Base-by-base conservation (phyloP, 1,140 invertebrate genomes). In the Pomacea maculata region DNA sequence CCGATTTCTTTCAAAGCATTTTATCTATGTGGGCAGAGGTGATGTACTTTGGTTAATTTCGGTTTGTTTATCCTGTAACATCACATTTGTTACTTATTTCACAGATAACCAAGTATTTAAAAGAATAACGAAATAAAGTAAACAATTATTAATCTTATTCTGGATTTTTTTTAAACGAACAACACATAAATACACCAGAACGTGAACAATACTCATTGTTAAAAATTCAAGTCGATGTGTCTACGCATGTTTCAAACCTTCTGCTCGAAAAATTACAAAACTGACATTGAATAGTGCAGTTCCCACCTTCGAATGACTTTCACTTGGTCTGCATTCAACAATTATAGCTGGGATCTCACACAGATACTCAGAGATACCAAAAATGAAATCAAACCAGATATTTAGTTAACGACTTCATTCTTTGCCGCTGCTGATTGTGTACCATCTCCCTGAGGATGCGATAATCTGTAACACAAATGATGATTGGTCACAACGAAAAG, bases 391-490 rank as follows among this genome's bases (percentile, higher is more conserved):
- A 55, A 67, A 70, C 55, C 77, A 78, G 45, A 57, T 65, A 68
- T 54, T 70, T 78, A 25, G 19, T 45, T 67, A 78, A 78, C 77
- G 77, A 78, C 52, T 78, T 78, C 77, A 67, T 78, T 45, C 77
- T 25, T 78, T 70, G 52, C 77, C 67, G 77, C 77, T 70, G 77
- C 67, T 55, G 67, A 52, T 78, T 78, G 77, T 78, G 77, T 78
- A 78, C 61, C 45, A 78, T 78, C 77, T 70, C 77, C 77, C 77
- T 78, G 77, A 70, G 54, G 77, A 78, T 78, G 65, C 19, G 52
- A 68, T 54, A 29, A 19, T 45, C 55, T 70, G 77, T 70, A 11
- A 78, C 19, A 54, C 6, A 12, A 21, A 8, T 14, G 55, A 17
- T 70, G 65, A 78, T 78, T 78, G 77, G 77, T 61, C 57, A 61